Base-by-base conservation (phyloP, 2,888 invertebrate species). In the Galerucella nymphaeae region DNA sequence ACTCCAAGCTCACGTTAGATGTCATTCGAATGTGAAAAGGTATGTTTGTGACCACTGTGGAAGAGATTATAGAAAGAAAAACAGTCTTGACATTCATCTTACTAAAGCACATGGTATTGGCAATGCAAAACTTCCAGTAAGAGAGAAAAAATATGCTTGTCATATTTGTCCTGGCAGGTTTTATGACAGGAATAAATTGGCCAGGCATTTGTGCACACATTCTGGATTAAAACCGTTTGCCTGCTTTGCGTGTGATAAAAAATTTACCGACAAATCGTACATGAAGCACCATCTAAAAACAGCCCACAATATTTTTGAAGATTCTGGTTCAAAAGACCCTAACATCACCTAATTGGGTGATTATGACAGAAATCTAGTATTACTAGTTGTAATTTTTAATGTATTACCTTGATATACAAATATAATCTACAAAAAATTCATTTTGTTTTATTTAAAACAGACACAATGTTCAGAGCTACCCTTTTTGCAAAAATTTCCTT, bases 1-100 rank as follows among this genome's bases (percentile, higher is more conserved):
- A 70, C 59, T 83, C 66, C 76, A 78, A 48, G 80, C 79, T 57
- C 83, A 83, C 71, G 71, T 80, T 11, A 74, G 73, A 16, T 77
- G 77, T 16, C 83, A 83, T 66, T 82, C 82, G 20, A 80, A 80
- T 63, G 80, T 80, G 20, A 78, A 79, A 55, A 76, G 74, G 1
- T 80, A 78, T 62, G 80, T 79, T 67, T 90, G 90, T 79, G 83
- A 86, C 13, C 87, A 89, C 76, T 90, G 90, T 78, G 85, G 85
- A 53, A 86, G 86, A 71, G 89, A 88, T 78, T 90, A 90, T 80
- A 87, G 86, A 75, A 88, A 88, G 0, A 81, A 88, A 76, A 71
- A 80, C 11, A 76, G 70, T 59, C 41, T 68, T 18, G 85, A 87
- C 13, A 87, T 88, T 77, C 90, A 90, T 78, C 87, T 89, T 79